Base-by-base conservation (phyloP, 2,888 invertebrate genomes). In the Athalia cordata region DNA sequence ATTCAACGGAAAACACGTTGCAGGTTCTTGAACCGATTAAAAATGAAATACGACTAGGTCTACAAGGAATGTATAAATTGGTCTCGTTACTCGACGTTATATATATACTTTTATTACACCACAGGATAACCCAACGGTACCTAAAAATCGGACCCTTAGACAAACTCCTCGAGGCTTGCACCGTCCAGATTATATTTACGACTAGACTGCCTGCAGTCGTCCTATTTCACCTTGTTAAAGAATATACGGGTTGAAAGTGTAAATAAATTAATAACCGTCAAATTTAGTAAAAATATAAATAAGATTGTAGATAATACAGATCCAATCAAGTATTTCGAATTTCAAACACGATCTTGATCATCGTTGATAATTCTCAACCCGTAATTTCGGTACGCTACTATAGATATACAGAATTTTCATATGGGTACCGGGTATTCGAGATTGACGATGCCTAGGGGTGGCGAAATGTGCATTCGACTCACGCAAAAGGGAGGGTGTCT, bases 31-130 rank as follows among this genome's bases (percentile, higher is more conserved):
- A 15, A 11, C 29, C 64, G 75, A 75, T 75, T 75, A 75, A 75
- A 75, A 75, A 75, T 75, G 75, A 75, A 75, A 75, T 75, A 75
- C 75, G 75, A 75, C 75, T 75, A 29, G 64, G 75, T 62, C 62
- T 64, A 62, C 62, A 75, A 62, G 52, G 75, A 75, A 75, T 75
- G 13, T 75, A 75, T 75, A 75, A 75, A 75, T 75, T 75, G 75
- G 75, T 75, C 75, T 75, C 62, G 75, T 75, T 75, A 75, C 75
- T 75, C 50, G 50, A 75, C 52, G 62, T 75, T 75, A 62, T 13
- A 29, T 29, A 29, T 75, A 62, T 52, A 62, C 75, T 75, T 75
- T 75, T 75, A 75, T 75, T 75, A 75, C 62, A 62, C 52, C 15
- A n/a, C 72, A 29, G 29, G 29, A 29, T 29, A 29, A 29, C 72